phyloP scores from a whole-genome alignment of 1,140 invertebrate species.

The Acromyrmex heyeri region DNA sequence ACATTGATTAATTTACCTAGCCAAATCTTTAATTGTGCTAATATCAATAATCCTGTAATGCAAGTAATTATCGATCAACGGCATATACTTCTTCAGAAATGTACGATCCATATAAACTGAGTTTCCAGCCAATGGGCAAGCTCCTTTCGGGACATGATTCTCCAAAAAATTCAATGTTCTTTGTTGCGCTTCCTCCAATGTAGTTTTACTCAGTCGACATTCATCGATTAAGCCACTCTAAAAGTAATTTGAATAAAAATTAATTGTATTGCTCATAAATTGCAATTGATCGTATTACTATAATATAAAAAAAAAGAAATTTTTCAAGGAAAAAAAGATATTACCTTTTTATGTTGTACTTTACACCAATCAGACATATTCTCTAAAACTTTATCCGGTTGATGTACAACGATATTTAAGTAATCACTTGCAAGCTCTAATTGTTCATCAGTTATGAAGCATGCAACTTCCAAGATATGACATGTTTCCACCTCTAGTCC shows the following conservation, averaged over 20 bases:
- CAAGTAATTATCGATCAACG: conserved; percentile 91
- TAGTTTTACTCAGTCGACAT: conserved; percentile 90
- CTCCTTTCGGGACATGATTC: conserved; percentile 89
- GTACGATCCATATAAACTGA: conserved; percentile 94
- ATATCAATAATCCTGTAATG: conserved; percentile 98
- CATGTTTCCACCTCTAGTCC: conserved; percentile 92
- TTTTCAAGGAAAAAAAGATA: not conserved
- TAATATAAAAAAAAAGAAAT: not conserved
- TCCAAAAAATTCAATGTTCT: conserved; percentile 91
- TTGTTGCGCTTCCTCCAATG: conserved; percentile 90
- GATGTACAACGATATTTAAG: conserved; percentile 93
- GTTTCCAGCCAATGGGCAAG: conserved; percentile 94
- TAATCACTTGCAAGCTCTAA: conserved; percentile 93
- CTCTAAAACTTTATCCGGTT: conserved; percentile 91
- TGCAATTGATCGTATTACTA: not conserved
- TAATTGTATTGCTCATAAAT: not conserved
- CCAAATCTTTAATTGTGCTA: conserved; percentile 95
- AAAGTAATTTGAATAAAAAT: conserved; percentile 62
- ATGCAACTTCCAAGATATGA: conserved; percentile 95
- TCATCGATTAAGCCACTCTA: conserved; percentile 93
- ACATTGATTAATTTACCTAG: conserved; percentile 81
- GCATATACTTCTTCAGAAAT: conserved; percentile 93
- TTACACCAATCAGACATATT: conserved; percentile 95
- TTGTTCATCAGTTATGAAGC: conserved; percentile 94
- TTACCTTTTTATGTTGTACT: conserved; percentile 91